Evolutionary conservation across 2,888 invertebrate genomes (phyloP).

Genomic region (Drosophila leonis): DNA sequence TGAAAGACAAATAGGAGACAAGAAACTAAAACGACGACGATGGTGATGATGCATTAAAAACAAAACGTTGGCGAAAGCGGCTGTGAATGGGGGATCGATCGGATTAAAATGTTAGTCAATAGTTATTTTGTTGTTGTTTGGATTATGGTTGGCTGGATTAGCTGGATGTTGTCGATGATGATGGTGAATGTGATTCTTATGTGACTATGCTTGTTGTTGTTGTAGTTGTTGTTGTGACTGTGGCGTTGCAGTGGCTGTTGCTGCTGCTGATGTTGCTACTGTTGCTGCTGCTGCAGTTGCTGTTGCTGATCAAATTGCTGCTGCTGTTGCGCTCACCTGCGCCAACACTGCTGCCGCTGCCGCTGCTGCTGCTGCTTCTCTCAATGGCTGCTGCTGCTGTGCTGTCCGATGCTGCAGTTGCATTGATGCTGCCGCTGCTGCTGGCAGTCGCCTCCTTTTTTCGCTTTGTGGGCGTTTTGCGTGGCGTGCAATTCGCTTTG

Average conservation of each 20-base stretch:
- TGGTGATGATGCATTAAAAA: slow-evolving; percentile 24
- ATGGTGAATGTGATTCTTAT: slow-evolving; percentile 46
- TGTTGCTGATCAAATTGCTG: slow-evolving; percentile 35
- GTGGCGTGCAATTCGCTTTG: slow-evolving; percentile 62
- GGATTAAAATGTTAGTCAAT: slow-evolving; percentile 41
- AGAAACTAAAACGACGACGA: slow-evolving; percentile 39
- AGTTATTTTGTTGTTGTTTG: slow-evolving; percentile 11
- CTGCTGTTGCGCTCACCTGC: slow-evolving; percentile 62
- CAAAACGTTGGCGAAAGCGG: slow-evolving; percentile 35
- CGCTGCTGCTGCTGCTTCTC: slow-evolving; percentile 23
- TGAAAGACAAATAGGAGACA: slow-evolving; percentile 8
- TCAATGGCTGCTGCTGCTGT: slow-evolving; percentile 24
- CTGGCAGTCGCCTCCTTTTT: slow-evolving; percentile 69
- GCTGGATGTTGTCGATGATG: slow-evolving; percentile 21
- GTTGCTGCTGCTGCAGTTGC: slow-evolving; percentile 19
- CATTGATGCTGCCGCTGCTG: slow-evolving; percentile 18
- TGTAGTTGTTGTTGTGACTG: slow-evolving; percentile 24
- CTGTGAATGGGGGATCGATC: slow-evolving; percentile 28
- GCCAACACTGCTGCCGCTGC: slow-evolving; percentile 32
- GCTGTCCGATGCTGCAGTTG: slow-evolving; percentile 15
- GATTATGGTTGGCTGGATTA: slow-evolving; percentile 12
- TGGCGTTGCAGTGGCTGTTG: slow-evolving; percentile 39
- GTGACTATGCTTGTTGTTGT: slow-evolving; percentile 49
- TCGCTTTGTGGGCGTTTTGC: slow-evolving; percentile 81
- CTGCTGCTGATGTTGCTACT: slow-evolving; percentile 12